Percentiles rank a stretch among this genome's conserved stretches.
These are phyloP conservation scores for Carterocephalus palaemon DNA, from an alignment of 2,888 invertebrate species.

Conservation along the genomic window DNA sequence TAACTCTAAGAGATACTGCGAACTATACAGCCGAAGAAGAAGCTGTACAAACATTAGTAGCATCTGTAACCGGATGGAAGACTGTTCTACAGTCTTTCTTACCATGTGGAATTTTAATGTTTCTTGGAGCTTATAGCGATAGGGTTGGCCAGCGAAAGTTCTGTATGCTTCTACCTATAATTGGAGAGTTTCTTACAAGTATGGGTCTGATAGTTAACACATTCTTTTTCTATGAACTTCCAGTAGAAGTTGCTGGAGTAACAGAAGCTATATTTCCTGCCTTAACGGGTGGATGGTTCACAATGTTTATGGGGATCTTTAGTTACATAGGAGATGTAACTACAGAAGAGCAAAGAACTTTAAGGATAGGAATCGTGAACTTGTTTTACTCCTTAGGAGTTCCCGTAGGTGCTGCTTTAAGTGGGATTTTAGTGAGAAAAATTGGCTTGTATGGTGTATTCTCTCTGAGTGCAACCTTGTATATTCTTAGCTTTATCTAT, in stretches of 20 bases:
- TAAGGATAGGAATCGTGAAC: slow-evolving; percentile 92
- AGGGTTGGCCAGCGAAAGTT: slow-evolving; percentile 84
- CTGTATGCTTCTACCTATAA: slow-evolving; percentile 89
- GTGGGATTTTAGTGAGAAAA: slow-evolving; percentile 86
- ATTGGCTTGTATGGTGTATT: slow-evolving; percentile 92
- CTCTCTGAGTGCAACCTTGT: slow-evolving; percentile 85
- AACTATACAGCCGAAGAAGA: slow-evolving; percentile 79
- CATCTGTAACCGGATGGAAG: slow-evolving; percentile 91
- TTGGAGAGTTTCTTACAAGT: slow-evolving; percentile 88
- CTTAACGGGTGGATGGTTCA: slow-evolving; percentile 91
- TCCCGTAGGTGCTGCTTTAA: slow-evolving; percentile 92
- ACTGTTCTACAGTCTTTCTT: slow-evolving; percentile 89
- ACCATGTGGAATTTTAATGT: slow-evolving; percentile 88
- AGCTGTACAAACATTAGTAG: slow-evolving; percentile 85
- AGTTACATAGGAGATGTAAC: slow-evolving; percentile 94
- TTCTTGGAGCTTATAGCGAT: slow-evolving; percentile 89
- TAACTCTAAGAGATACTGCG: slow-evolving; percentile 85
- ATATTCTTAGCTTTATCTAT: slow-evolving; percentile 86
- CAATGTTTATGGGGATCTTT: slow-evolving; percentile 94
- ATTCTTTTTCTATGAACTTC: slow-evolving; percentile 87
- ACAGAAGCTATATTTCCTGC: slow-evolving; percentile 91
- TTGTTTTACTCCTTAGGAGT: slow-evolving; percentile 92
- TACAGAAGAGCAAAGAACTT: slow-evolving; percentile 88
- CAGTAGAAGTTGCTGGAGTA: slow-evolving; percentile 89
- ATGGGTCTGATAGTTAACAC: slow-evolving; percentile 88